A percentile compares a stretch with the other conserved stretches of the same genome.
Evolutionary conservation across 2,797 vertebrate species (phyloP).

Genomic region (Sphenodon punctatus): DNA sequence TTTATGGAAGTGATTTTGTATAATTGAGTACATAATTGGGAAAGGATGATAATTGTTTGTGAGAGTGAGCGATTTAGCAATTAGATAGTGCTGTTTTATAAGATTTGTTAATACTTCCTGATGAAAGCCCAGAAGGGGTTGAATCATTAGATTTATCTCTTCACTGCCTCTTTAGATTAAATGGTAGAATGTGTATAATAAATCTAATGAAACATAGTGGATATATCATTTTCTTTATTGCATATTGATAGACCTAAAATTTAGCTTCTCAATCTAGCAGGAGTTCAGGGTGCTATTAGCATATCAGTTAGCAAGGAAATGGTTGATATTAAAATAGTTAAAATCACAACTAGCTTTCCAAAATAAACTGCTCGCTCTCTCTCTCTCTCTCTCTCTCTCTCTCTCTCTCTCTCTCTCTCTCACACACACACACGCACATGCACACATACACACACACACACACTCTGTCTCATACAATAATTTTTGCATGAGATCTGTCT

Average conservation of each 20-base stretch:
- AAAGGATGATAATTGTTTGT: background rate
- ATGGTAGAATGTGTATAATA: background rate
- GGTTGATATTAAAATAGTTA: background rate
- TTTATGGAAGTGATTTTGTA: background rate
- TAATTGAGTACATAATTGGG: background rate
- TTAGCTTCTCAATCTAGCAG: background rate
- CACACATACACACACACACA: background rate
- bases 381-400: background rate
- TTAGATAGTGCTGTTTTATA: background rate
- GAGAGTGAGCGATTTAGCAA: background rate
- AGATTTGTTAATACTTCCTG: background rate
- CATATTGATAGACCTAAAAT: background rate
- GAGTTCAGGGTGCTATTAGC: background rate
- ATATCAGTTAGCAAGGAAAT: background rate
- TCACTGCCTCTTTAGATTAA: background rate
- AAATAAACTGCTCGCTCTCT: background rate
- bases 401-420: background rate
- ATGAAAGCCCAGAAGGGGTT: background rate
- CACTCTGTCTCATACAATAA: background rate
- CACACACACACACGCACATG: no score
- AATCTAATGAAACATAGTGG: constrained; percentile 5
- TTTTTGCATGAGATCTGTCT: background rate
- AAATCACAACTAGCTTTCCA: no score
- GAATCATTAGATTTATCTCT: background rate
- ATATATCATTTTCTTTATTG: background rate